phyloP scores from a whole-genome alignment of 2,113 vertebrate genomes.

The Coryphaenoides rupestris region DNA sequence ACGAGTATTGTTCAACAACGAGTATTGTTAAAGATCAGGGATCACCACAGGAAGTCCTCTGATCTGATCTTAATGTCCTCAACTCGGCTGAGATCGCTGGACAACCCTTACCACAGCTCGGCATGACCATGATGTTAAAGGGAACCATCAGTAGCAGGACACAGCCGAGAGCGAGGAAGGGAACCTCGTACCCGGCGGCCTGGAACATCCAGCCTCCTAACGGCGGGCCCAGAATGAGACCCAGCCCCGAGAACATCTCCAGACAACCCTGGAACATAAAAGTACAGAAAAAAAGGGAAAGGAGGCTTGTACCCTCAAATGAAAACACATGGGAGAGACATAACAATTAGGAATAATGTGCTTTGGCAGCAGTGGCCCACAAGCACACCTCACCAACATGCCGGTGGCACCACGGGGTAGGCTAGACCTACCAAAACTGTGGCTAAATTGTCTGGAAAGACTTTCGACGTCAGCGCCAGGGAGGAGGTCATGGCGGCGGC shows the following conservation, averaged over 20 bases:
- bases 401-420: slow-evolving; percentile 26
- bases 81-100: background rate
- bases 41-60: background rate
- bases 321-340: slow-evolving; percentile 10
- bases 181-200: slow-evolving; percentile 86
- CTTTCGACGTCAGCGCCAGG: slow-evolving; percentile 81
- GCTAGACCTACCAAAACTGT: slow-evolving; percentile 86
- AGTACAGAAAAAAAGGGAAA: background rate
- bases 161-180: slow-evolving; percentile 85
- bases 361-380: slow-evolving; percentile 27
- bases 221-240: slow-evolving; percentile 88
- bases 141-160: slow-evolving; percentile 84
- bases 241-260: slow-evolving; percentile 89
- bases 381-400: slow-evolving; percentile 40
- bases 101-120: slow-evolving; percentile 76
- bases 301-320: too few relatives aligned
- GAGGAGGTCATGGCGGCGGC: slow-evolving; percentile 78
- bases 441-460: slow-evolving; percentile 89
- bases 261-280: slow-evolving; percentile 78
- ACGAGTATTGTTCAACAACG: too few relatives aligned
- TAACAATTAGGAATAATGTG: slow-evolving; percentile 15
- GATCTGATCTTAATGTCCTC: background rate
- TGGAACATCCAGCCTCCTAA: slow-evolving; percentile 92
- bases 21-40: too few relatives aligned
- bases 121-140: slow-evolving; percentile 84